Evolutionary conservation across 2,888 invertebrate genomes (phyloP), one percentile per base, ranked within the genome.

Genomic region (Abrostola tripartita): DNA sequence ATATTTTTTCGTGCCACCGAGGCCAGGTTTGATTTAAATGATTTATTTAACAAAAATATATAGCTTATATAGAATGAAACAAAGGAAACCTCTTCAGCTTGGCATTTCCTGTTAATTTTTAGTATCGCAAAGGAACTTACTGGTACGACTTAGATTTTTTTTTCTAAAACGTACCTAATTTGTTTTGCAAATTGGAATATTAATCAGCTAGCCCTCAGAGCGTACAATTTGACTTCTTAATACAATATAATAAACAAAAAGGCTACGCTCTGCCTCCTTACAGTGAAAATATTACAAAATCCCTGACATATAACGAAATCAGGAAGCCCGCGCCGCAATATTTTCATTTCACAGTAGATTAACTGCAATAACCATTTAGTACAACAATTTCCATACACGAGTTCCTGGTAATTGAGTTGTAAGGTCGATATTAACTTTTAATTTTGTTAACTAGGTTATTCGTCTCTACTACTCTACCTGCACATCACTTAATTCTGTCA

Each of bases 291-390:
- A 24, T 11, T 36, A 24, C 24, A 50, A 36, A 35, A 50, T 50
- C 9, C 10, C 7, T 42, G 6, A 54, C 12, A n/a, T 35, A 10
- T 41, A 54, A 50, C 50, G 24, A 40, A 37, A 49, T 35, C 1
- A 0, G 7, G 38, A 50, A 11, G 0, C 10, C 9, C 11, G 40
- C 2, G 12, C 6, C 36, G 24, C n/a, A 54, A 49, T 50, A 53
- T 61, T 61, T 54, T 54, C 54, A 61, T 54, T 61, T 61, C 54
- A 54, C 61, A 61, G 14, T 24, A 54, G 54, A 54, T 47, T 54
- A 61, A 41, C 14, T 61, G 11, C 42, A 8, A 42, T 44, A 44
- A 37, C 4, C 14, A 55, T 49, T 35, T 38, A 50, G n/a, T 9
- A 38, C 37, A 35, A 24, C 37, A 12, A 55, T 24, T 52, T 49